Evolutionary conservation across 2,888 invertebrate species (phyloP), one percentile per base, ranked within the genome.

Genomic region (Ophioninae sp.): DNA sequence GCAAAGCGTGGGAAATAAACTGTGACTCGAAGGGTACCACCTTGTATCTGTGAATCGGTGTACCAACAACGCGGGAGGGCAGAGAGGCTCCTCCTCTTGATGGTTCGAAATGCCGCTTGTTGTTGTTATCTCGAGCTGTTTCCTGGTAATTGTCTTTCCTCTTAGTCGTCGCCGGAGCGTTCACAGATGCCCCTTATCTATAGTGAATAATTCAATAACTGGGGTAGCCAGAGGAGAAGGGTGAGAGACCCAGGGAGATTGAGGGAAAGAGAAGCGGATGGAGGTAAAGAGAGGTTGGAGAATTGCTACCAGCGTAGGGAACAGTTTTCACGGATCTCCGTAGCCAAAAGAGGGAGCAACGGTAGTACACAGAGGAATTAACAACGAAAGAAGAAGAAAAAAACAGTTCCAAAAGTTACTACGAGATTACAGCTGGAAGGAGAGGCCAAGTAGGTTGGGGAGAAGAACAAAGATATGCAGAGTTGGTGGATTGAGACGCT

Each of bases 131-230:
- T 91, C 90, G 88, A 87, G 89, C 88, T 90, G 90, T 91, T 92
- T 92, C 92, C 92, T 91, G 89, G 91, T 91, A 92, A 92, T 92
- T 92, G 92, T 92, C 92, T 89, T 90, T 87, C 86, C 90, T 88
- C 89, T 88, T 89, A 89, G 88, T 86, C 74, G 78, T 74, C 79
- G 76, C 81, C 69, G 71, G 76, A 74, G 79, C 78, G 86, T 87
- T 87, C 87, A 81, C 86, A 87, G 87, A 88, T 89, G 90, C 88
- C 91, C 90, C 90, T 91, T 91, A 92, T 92, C 92, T 91, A 73
- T 79, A 79, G 88, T 90, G 91, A 91, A 92, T 92, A 91, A 92
- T 92, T 92, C 92, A 92, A 92, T 92, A 92, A 92, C 89, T 89
- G 85, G 87, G 88, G 84, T 87, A 89, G 87, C 89, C 87, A 86